Evolutionary conservation across 2,113 vertebrate species (phyloP), one percentile per base, ranked within the genome.

Genomic region (Poecile atricapillus): DNA sequence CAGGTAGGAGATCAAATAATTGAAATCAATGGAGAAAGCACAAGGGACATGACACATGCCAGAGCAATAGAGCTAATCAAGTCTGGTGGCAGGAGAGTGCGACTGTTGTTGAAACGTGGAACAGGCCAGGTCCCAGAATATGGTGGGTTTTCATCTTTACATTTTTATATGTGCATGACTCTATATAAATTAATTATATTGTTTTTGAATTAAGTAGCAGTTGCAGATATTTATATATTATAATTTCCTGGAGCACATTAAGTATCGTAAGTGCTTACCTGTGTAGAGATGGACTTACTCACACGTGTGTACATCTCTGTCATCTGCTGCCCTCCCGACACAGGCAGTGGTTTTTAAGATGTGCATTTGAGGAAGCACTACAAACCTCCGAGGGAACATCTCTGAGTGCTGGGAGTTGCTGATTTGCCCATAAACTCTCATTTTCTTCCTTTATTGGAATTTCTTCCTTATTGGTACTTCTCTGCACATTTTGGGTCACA

Each of bases 1-100:
- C 98, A 99, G 99, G 99, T 99, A 77, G 99, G 99, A 76, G 99
- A 99, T 98, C 99, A 99, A 96, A 99, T 99, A 98, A 99, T 99
- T 87, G 99, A 99, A 98, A 99, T 99, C 97, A 99, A 99, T 76
- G 99, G 99, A 75, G 99, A 99, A 96, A 99, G 97, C 98, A 99
- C 99, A 71, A 98, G 99, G 89, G 99, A 99, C 96, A 99, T 99
- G 99, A 99, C 98, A 35, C 99, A 99, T 30, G 98, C 98, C 97
- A 98, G 98, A 93, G 99, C 99, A 88, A 99, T 99, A 96, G 99
- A 99, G 96, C 98, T 99, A 96, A 99, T 99, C 98, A 99, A 99
- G 94, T 99, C 99, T 4, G 99, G 99, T 60, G 99, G 99, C 87
- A 97, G 99, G 63, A 98, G 99, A 82, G 99, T 99, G 43, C 98